phyloP scores from a whole-genome alignment of 2,888 invertebrate species.

The Orchesellides sinensis region DNA sequence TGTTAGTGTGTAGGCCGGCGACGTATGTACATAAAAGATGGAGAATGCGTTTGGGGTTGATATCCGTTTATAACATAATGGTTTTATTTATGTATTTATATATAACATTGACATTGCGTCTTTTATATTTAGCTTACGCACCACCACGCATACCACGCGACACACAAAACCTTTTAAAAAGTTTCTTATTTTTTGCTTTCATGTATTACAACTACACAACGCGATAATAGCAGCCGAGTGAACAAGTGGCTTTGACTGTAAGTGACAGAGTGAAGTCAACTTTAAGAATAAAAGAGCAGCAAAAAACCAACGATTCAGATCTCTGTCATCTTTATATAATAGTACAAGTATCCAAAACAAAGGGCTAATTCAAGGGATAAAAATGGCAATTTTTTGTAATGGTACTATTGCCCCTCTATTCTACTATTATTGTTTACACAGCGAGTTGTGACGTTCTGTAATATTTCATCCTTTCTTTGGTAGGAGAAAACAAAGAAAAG shows the following conservation, averaged over 20 bases:
- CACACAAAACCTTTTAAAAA: background rate
- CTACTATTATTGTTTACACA: no score
- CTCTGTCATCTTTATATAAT: slow-evolving; percentile 36
- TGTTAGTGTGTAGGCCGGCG: no score
- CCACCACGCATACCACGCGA: background rate
- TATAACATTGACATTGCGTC: slow-evolving; percentile 4
- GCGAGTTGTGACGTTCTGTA: no score
- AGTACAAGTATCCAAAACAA: slow-evolving; percentile 5
- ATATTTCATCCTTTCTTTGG: no score
- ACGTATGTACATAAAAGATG: no score
- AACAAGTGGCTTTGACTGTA: slow-evolving; percentile 49
- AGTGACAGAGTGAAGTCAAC: slow-evolving; percentile 45
- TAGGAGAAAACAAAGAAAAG: no score
- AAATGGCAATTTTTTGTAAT: no score
- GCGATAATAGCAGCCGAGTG: slow-evolving; percentile 45
- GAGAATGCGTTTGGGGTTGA: no score
- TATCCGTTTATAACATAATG: no score
- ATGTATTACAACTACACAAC: no score
- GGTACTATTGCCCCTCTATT: no score
- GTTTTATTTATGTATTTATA: slow-evolving; percentile 11
- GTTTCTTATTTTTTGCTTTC: background rate
- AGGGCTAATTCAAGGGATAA: slow-evolving; percentile 28
- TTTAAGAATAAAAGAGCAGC: background rate
- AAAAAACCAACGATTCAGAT: slow-evolving; percentile 26
- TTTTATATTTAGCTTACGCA: background rate